These are phyloP conservation scores for Siniperca knerii DNA, from an alignment of 2,113 vertebrate species.

Conservation along the genomic window DNA sequence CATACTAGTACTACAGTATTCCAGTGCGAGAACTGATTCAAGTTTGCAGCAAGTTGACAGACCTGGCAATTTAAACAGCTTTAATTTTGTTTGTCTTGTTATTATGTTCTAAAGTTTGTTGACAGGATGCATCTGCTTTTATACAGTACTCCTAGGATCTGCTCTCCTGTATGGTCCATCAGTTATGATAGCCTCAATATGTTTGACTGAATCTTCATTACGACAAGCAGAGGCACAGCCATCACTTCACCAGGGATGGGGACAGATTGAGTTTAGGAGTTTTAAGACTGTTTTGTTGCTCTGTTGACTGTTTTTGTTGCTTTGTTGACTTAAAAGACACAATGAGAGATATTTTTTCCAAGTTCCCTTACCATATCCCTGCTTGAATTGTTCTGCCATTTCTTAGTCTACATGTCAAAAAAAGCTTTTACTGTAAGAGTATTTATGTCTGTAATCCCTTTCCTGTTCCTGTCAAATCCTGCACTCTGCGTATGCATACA, in stretches of 20 bases:
- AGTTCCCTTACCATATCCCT: background rate
- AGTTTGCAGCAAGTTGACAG: conserved; percentile 8
- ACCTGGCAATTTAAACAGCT: conserved; percentile 6
- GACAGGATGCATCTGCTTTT: conserved; percentile 49
- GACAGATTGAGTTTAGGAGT: background rate
- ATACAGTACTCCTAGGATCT: conserved; percentile 16
- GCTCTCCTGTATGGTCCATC: conserved; percentile 29
- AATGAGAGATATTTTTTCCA: background rate
- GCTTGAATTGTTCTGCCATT: background rate
- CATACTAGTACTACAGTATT: background rate
- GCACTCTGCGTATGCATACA: background rate
- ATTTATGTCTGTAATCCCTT: too few species aligned
- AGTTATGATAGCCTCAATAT: conserved; percentile 29
- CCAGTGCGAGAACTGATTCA: background rate
- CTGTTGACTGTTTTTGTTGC: too few species aligned
- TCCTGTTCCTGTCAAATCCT: background rate
- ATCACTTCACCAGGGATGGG: conserved; percentile 12
- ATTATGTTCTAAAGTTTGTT: conserved; percentile 24
- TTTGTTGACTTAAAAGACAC: background rate
- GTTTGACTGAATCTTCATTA: conserved; percentile 14
- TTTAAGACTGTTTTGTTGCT: background rate
- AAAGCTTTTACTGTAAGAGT: too few species aligned
- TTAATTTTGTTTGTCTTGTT: conserved; percentile 30
- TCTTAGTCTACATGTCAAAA: background rate
- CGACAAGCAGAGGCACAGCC: background rate